Evolutionary conservation across 2,888 invertebrate genomes (phyloP), one percentile per base, ranked within the genome.

Genomic region (Drosophila diplacantha): DNA sequence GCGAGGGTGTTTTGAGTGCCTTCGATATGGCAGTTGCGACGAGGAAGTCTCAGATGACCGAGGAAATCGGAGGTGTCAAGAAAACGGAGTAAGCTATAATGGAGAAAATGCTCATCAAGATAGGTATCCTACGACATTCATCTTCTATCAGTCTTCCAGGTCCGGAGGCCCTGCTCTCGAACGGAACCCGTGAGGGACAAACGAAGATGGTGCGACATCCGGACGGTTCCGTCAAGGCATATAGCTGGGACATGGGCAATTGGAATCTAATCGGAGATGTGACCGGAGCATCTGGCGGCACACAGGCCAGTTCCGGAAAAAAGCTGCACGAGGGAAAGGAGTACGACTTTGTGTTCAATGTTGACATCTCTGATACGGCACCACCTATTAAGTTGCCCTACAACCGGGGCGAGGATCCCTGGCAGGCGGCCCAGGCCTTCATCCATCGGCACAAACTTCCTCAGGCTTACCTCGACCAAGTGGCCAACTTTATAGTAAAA

Each of bases 311-410:
- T 0, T 91, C 92, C 0, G 95, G 94, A 24, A 96, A 95, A 88
- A 93, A 93, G 7, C 89, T 94, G 81, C 92, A 91, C 84, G 94
- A 97, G 85, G 98, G 98, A 74, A 93, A 95, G 69, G 94, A 96
- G 83, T 99, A 97, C 85, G 99, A 99, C 89, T 98, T 92, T 88
- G 97, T 98, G 29, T 98, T 99, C 87, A 94, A 93, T 72, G 96
- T 99, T n/a, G 98, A 98, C 81, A 93, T 98, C 56, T 95, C 97
- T 84, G 97, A 97, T 84, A 96, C 95, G 1, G 92, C 92, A 47
- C 95, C 96, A 0, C 92, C 96, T 0, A 89, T 98, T 18, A 97
- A 98, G 87, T 89, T 99, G 70, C 97, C 98, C 0, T 99, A 93
- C 87, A 97, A 99, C 88, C 91, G 91, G 63, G 92, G 91, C 20